Evolutionary conservation across 2,888 invertebrate species (phyloP).

Genomic region (Lasioglossum malachurum): DNA sequence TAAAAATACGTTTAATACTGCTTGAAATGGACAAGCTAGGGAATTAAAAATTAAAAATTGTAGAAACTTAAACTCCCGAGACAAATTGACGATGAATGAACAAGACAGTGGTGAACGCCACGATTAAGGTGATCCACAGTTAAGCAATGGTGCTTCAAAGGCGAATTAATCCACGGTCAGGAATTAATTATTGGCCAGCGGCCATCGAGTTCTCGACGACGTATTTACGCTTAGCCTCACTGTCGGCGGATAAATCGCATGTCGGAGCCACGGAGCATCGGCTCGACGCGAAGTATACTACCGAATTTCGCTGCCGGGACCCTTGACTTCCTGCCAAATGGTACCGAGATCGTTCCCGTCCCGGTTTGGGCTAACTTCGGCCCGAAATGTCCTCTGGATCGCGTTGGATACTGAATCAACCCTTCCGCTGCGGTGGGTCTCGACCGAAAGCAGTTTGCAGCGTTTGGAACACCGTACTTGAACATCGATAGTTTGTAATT

Average conservation of each 20-base stretch:
- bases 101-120: background rate
- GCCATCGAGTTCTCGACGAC: conserved; percentile 38
- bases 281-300: conserved; percentile 18
- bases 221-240: conserved; percentile 34
- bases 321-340: conserved; percentile 45
- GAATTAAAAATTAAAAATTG: too few species aligned
- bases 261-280: conserved; percentile 7
- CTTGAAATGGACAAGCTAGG: too few species aligned
- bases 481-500: background rate
- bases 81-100: background rate
- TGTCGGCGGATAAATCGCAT: conserved; percentile 22
- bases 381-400: conserved; percentile 1
- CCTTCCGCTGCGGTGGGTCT: background rate
- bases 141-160: background rate
- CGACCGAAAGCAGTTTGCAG: conserved; percentile 3
- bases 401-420: background rate
- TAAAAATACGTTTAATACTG: too few species aligned
- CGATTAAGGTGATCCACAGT: background rate
- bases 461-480: background rate
- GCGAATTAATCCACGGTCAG: background rate
- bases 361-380: conserved; percentile 12
- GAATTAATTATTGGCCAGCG: conserved; percentile 54
- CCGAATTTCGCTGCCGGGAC: conserved; percentile 24
- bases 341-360: conserved; percentile 12
- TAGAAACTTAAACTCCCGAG: too few species aligned